These are phyloP conservation scores for Trissoscelio sp. DNA, from an alignment of 2,888 invertebrate species.

Conservation along the genomic window DNA sequence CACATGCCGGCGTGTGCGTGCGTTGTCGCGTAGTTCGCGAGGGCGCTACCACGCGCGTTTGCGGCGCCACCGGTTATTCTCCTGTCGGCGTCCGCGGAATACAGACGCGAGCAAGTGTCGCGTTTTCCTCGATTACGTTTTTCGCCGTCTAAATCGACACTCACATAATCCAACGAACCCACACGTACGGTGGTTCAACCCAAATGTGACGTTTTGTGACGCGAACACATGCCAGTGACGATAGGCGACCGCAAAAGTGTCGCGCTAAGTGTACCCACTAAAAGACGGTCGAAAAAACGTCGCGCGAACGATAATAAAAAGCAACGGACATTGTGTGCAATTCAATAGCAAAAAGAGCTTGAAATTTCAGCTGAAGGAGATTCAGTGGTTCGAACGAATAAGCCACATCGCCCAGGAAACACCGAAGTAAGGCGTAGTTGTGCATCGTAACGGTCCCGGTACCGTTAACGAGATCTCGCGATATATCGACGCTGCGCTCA, in stretches of 20 bases:
- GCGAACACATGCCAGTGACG: background rate
- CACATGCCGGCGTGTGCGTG: slow-evolving; percentile 34
- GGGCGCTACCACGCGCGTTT: slow-evolving; percentile 75
- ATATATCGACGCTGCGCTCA: slow-evolving; percentile 52
- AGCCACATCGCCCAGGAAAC: slow-evolving; percentile 26
- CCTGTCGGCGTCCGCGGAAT: slow-evolving; percentile 78
- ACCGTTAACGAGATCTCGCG: slow-evolving; percentile 61
- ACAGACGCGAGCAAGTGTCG: slow-evolving; percentile 74
- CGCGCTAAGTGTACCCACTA: background rate
- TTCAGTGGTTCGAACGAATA: too few relatives aligned
- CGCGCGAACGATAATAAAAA: too few relatives aligned
- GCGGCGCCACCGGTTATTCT: slow-evolving; percentile 81
- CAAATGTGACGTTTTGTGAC: too few relatives aligned
- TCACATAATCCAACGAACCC: too few relatives aligned
- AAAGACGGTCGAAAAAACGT: background rate
- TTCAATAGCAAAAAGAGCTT: too few relatives aligned
- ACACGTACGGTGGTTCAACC: background rate
- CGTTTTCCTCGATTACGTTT: slow-evolving; percentile 31
- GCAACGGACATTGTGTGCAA: slow-evolving; percentile 1
- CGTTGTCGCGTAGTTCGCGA: slow-evolving; percentile 67
- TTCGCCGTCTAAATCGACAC: background rate
- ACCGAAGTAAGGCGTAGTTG: slow-evolving; percentile 62
- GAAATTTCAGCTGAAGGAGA: background rate
- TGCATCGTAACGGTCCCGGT: slow-evolving; percentile 50
- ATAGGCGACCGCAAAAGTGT: too few relatives aligned